Evolutionary conservation across 2,888 invertebrate species (phyloP), one percentile per base, ranked within the genome.

Genomic region (Masnerella sp.): DNA sequence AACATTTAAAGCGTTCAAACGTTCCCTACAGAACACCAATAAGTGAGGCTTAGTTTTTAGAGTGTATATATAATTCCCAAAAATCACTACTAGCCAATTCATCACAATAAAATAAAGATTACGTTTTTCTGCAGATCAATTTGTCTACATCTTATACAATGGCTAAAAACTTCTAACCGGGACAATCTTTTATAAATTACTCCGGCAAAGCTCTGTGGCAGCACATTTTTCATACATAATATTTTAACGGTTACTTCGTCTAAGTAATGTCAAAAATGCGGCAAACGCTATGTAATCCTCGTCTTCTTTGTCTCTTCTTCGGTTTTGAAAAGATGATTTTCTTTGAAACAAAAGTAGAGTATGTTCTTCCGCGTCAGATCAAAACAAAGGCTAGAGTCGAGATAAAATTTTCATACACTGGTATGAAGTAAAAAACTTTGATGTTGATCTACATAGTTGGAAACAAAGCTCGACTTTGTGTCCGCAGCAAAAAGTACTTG

Each of bases 391-490:
- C 38, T 47, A 59, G 18, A 47, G 17, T 0, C 47, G 12, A 18
- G 22, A 45, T 59, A 25, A 45, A 59, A 59, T 8, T 59, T 45
- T 34, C 25, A 36, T 59, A 34, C 22, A 22, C 43, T 15, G 32
- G 14, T 30, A 32, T 32, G 14, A 32, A 43, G n/a, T 14, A 14
- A 59, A 56, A 20, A 47, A 12, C 20, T 59, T 38, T 38, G 34
- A 61, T 42, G 61, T 47, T 40, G 61, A 61, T 49, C 32, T 49
- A 40, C 61, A 49, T 42, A 49, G 61, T 40, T 14, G 32, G 8
- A 38, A 40, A 49, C 20, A 42, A 49, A 40, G 61, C 47, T 38
- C 11, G 22, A 30, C 15, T 36, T 64, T 52, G 54, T 54, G 30
- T 54, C 15, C 8, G 15, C 15, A 32, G 45, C 64, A 45, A 45